Base-by-base conservation (phyloP, 2,797 vertebrate genomes). In the Basileuterus tristriatus region DNA sequence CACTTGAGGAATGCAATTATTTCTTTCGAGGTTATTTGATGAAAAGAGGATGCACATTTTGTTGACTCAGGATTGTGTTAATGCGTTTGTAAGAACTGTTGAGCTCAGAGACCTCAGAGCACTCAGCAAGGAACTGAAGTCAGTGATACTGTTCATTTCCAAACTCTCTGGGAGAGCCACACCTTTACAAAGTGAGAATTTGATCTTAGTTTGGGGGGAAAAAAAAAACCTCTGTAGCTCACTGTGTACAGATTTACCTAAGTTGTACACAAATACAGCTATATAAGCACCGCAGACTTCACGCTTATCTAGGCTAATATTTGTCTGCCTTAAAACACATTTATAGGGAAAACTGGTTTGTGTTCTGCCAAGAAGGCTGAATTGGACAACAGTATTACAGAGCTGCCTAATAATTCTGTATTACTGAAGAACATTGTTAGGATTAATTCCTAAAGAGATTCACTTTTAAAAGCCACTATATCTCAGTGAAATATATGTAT, bases 1-100 rank as follows among this genome's bases (percentile, higher is more conserved):
- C 71, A 65, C 43, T 3, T 50, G 46, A 91, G 43, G 93, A 95
- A 95, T 83, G 69, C 36, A 95, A 95, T 92, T 79, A 91, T 93
- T 96, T 96, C 79, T 89, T 95, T 82, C 53, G 81, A 84, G 32
- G 44, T 90, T 90, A 93, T 68, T 56, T 80, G 30, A 30, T 84
- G 83, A 85, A 87, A 77, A 36, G 26, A 89, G 21, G 76, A 71
- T 81, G n/a, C 43, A 85, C 46, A 81, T 78, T 74, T 80, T 77
- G 18, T 74, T 64, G 55, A 75, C 43, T 71, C 13, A 19, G 46
- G 15, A 76, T 19, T 83, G n/a, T n/a, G 65, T 32, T 91, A 91
- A 87, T 36, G 23, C 14, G 55, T 81, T 64, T 41, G 2, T 62
- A 85, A 53, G 32, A 85, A 71, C 5, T 43, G 46, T 29, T 78